Conservation (phyloP, 1,140 invertebrate species). For the Melitaea cinxia region DNA sequence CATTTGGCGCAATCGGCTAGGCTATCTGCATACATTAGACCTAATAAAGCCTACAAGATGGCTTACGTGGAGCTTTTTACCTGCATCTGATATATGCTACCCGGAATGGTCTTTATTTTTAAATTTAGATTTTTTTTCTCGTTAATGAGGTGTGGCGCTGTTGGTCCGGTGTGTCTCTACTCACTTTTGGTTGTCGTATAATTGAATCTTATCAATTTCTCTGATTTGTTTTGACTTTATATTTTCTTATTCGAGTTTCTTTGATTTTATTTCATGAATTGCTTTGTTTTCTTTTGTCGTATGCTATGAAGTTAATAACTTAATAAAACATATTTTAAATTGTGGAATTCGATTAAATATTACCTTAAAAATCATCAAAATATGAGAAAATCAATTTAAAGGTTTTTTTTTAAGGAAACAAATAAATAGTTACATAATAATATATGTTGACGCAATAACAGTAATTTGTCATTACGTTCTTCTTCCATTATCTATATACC, state of each 20-base stretch:
- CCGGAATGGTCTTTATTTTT: conserved; percentile 63
- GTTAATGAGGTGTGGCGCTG: conserved; percentile 66
- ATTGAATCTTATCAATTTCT: conserved; percentile 2
- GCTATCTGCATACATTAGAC: conserved; percentile 74
- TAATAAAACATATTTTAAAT: no score
- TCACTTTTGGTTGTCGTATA: neutral
- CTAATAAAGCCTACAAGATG: conserved; percentile 70
- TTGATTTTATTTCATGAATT: neutral
- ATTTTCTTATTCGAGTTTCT: neutral
- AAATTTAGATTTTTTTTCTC: conserved; percentile 56
- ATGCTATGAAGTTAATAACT: no score
- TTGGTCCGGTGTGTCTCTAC: conserved; percentile 13
- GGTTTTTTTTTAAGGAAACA: no score
- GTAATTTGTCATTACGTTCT: no score
- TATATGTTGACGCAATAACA: no score
- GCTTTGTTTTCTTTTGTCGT: neutral
- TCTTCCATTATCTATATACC: no score
- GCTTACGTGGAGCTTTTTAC: conserved; percentile 58
- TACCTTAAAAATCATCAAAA: no score
- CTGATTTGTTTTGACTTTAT: neutral
- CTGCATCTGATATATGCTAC: conserved; percentile 64
- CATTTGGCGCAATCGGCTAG: conserved; percentile 69
- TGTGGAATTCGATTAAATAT: no score
- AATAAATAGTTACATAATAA: no score
- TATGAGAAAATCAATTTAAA: no score